Base-by-base conservation (phyloP, 92 coral and sea anemone genomes). In the Ricordea florida region DNA sequence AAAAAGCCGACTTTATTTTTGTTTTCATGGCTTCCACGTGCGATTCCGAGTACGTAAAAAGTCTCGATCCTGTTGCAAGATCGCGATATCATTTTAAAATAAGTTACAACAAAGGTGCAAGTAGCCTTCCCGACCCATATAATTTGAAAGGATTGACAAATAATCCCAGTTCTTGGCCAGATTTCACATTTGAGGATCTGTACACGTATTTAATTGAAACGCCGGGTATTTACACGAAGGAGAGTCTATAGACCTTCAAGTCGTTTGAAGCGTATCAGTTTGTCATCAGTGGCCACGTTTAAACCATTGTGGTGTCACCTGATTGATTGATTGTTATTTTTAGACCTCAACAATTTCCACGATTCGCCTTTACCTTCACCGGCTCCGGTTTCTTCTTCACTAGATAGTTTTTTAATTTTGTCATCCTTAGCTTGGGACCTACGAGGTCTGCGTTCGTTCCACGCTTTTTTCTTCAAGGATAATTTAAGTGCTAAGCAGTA, bases 131-230 rank as follows among this genome's bases (percentile, higher is more conserved):
- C 8, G 83, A 77, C 47, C 83, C 83, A 3, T 64, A 77, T 18
- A 57, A 11, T 31, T 28, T 47, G 40, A 63, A 76, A 76, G 45
- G 32, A 60, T 81, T 80, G 87, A 21, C 20, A 18, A 81, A 62
- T 62, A 48, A 81, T 52, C 81, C 75, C 46, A 33, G 66, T 30
- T 44, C 52, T 10, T 72, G 76, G 87, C 87, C 87, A 0, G 81
- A 70, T 25, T 25, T 81, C 35, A 25, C 29, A 42, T 81, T 62
- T 46, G 49, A 68, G 7, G 74, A 72, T 34, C 56, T 81, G 15
- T 82, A 81, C 68, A 47, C 87, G 0, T 81, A 72, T 26, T 58
- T 82, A 3, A 64, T 73, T 10, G 62, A 63, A 25, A 63, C 87
- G 13, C 87, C 76, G 42, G 81, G 75, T 3, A 75, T 73, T 15